Evolutionary conservation across 2,113 vertebrate species (phyloP).

Genomic region (Tylochromis polylepis): DNA sequence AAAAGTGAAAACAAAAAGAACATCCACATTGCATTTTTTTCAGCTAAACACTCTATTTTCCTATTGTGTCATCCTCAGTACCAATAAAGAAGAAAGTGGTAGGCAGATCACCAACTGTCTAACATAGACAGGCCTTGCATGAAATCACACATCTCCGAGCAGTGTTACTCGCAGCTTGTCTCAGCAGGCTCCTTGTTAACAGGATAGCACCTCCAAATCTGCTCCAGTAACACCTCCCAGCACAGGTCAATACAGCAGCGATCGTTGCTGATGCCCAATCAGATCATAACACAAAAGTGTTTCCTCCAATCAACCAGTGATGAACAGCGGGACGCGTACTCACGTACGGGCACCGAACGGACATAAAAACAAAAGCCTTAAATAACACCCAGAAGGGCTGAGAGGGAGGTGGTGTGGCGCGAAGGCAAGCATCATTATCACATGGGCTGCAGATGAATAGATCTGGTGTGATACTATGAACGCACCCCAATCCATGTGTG

Average conservation of each 20-base stretch:
- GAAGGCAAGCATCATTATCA: constrained; percentile 50
- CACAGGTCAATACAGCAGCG: constrained; percentile 34
- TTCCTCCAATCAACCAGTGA: constrained; percentile 27
- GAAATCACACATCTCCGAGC: constrained; percentile 43
- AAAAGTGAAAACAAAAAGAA: not conserved
- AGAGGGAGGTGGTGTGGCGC: not conserved
- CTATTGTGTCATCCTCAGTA: constrained; percentile 11
- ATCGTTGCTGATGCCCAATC: constrained; percentile 35
- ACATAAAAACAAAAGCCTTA: constrained; percentile 21
- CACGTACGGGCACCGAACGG: not conserved
- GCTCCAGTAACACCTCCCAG: constrained; percentile 60
- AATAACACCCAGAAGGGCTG: not conserved
- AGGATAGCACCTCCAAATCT: constrained; percentile 61
- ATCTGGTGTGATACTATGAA: constrained; percentile 52
- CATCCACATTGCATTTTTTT: not conserved
- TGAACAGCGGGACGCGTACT: not conserved
- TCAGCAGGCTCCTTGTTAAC: constrained; percentile 66
- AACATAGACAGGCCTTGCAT: constrained; percentile 24
- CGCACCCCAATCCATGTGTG: constrained; percentile 50
- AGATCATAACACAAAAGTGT: constrained; percentile 1
- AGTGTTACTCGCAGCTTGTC: constrained; percentile 46
- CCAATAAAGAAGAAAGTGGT: not conserved
- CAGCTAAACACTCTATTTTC: not conserved
- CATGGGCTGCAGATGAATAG: constrained; percentile 55
- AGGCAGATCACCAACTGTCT: constrained; percentile 38